Evolutionary conservation across 2,888 invertebrate genomes (phyloP).

Genomic region (Synanthedon tipuliformis): DNA sequence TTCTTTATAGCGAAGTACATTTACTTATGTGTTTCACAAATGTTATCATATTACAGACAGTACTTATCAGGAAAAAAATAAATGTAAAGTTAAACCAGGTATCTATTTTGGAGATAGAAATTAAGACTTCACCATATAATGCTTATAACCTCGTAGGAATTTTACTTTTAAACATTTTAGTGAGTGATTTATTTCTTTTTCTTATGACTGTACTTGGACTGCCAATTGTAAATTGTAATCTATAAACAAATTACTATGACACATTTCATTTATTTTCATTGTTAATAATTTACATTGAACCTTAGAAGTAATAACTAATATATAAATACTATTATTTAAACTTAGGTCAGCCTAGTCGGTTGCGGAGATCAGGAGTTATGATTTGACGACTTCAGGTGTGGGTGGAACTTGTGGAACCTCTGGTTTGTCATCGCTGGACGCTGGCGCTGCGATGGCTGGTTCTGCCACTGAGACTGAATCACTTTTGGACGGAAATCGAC

Average conservation of each 20-base stretch:
- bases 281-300: neutral
- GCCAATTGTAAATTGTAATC: no score
- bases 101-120: no score
- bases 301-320: neutral
- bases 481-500: constrained; percentile 19
- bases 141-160: no score
- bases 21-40: no score
- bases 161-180: no score
- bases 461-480: neutral
- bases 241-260: neutral
- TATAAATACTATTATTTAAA: neutral
- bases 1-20: no score
- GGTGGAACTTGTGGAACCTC: constrained; percentile 9
- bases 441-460: constrained; percentile 3
- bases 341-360: neutral
- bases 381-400: constrained; percentile 34
- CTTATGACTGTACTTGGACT: no score
- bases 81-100: no score
- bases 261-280: neutral
- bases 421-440: constrained; percentile 5
- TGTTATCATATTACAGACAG: no score
- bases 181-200: no score
- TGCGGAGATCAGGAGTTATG: constrained; percentile 31
- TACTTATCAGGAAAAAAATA: no score
- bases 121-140: no score